Evolutionary conservation across 2,888 invertebrate genomes (phyloP), one percentile per base, ranked within the genome.

Genomic region (Lasioglossum malachurum): DNA sequence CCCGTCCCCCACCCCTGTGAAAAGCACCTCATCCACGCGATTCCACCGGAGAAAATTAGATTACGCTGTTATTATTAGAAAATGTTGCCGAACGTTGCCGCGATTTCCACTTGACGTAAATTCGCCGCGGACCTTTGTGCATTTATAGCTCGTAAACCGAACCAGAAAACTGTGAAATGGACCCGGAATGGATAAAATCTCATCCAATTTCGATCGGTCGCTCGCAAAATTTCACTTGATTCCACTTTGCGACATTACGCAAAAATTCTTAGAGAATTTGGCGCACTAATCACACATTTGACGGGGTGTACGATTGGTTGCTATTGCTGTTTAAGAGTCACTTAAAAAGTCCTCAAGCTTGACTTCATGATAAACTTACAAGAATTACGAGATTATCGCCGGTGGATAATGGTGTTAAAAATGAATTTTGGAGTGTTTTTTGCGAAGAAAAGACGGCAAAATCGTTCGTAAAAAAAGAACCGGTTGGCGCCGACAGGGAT

Each of bases 401-500:
- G 49, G 49, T 53, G 19, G 49, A 8, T 8, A 53, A 53, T 23
- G 2, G 8, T 2, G 8, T 19, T 7, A 8, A 19, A 53, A 23
- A n/a, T 53, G 2, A 10, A 53, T 53, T 8, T 53, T 10, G n/a
- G 1, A 19, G 5, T 49, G 3, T 53, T n/a, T 3, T 10, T n/a
- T n/a, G 10, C 10, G 3, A 1, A 10, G n/a, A n/a, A n/a, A 31
- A 27, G 5, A n/a, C 3, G 57, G 7, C 4, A 31, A 67, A 67
- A 31, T 64, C 31, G 8, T 67, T 35, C 19, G 67, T 1, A 19
- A 35, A 53, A 67, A 69, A 75, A 60, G 57, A 78, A 49, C 41
- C 69, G 67, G 78, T 76, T 67, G 38, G 12, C 64, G 73, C 73
- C 64, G 78, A 64, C 69, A 81, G 69, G 75, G 83, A 80, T 72